Percentiles rank a stretch among this genome's conserved stretches.
phyloP scores from a whole-genome alignment of 2,797 vertebrate genomes.

The Sparus aurata region DNA sequence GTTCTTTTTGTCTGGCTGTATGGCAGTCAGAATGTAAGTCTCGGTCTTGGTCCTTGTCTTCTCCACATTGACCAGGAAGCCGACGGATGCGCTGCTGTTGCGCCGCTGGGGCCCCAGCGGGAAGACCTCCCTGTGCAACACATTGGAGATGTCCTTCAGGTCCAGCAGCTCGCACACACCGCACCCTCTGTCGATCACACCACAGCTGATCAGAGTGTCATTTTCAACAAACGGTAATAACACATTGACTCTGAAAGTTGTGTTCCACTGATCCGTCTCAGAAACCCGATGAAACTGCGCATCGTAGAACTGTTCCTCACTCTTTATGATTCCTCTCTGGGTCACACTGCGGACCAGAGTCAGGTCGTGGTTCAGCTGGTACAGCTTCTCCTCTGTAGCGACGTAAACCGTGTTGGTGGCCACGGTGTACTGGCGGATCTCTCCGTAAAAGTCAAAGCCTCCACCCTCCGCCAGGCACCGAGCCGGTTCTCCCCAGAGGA shows the following conservation, averaged over 20 bases:
- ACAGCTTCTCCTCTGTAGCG: slow-evolving; percentile 87
- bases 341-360: slow-evolving; percentile 23
- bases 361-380: slow-evolving; percentile 87
- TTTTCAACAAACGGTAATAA: slow-evolving; percentile 70
- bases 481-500: slow-evolving; percentile 22
- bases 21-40: slow-evolving; percentile 70
- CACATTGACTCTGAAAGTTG: slow-evolving; percentile 57
- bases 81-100: slow-evolving; percentile 45
- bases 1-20: accelerated
- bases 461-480: slow-evolving; percentile 21
- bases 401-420: slow-evolving; percentile 83
- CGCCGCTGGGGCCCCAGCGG: slow-evolving; percentile 16
- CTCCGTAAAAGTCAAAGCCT: slow-evolving; percentile 44
- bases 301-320: accelerated
- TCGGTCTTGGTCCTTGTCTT: accelerated
- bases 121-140: slow-evolving; percentile 19
- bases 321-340: slow-evolving; percentile 29
- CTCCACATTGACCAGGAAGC: slow-evolving; percentile 57
- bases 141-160: slow-evolving; percentile 65
- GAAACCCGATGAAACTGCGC: slow-evolving; percentile 17
- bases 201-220: slow-evolving; percentile 72
- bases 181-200: slow-evolving; percentile 6
- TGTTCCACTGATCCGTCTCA: slow-evolving; percentile 8
- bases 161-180: slow-evolving; percentile 80
- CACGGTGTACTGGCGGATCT: slow-evolving; percentile 85